Evolutionary conservation across 2,888 invertebrate genomes (phyloP), one percentile per base, ranked within the genome.

Genomic region (Zygothrica quintamaculata): DNA sequence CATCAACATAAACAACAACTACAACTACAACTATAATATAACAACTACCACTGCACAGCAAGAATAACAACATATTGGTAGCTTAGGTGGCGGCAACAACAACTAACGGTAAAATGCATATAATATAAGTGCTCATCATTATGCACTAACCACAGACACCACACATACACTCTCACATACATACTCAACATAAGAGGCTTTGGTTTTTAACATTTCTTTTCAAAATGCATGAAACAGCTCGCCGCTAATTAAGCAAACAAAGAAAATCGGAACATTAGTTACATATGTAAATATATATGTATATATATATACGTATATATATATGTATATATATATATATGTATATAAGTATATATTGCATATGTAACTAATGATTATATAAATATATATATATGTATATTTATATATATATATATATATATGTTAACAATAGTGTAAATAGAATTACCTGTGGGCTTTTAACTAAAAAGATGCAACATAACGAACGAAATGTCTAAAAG

Each of bases 81-180:
- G 72, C 75, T 65, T 66, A 46, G 84, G 86, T 86, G 84, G 65
- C 70, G 80, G 84, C 48, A 71, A 62, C 44, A 60, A 62, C 25
- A 65, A 73, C 73, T 65, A 82, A 79, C 65, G 47, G n/a, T 16
- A 26, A 58, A 62, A 44, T 65, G 56, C 74, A 64, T 66, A 65
- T 18, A 42, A 68, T n/a, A n/a, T n/a, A 53, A 57, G 59, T 62
- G 79, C 69, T 69, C 73, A 47, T 58, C 48, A 71, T 59, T 64
- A 69, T 78, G 72, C 37, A 77, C 65, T 53, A 75, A 73, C n/a
- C n/a, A n/a, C n/a, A n/a, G n/a, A n/a, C n/a, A n/a, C n/a, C n/a
- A n/a, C 40, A 46, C 26, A 60, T 57, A 40, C 37, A 11, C 39
- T 11, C 40, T 26, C 72, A 59, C 42, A 16, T 25, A 46, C n/a